phyloP scores from a whole-genome alignment of 2,888 invertebrate species.

The Tachina grossa region DNA sequence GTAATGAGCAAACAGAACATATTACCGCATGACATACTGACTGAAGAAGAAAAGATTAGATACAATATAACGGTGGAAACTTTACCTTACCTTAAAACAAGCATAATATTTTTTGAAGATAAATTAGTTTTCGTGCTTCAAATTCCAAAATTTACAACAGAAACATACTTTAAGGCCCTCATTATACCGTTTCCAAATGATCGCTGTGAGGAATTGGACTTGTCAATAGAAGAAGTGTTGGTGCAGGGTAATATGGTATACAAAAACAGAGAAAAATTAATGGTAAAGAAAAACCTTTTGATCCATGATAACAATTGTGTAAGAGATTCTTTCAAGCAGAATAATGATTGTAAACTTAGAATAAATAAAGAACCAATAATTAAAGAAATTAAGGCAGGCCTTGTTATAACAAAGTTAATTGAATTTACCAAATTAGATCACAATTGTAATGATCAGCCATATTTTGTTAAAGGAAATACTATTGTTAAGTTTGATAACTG shows the following conservation, averaged over 20 bases:
- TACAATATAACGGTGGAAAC: slow-evolving; percentile 28
- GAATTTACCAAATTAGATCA: slow-evolving; percentile 20
- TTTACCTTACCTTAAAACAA: slow-evolving; percentile 30
- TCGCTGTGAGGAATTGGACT: slow-evolving; percentile 13
- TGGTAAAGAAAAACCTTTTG: slow-evolving; percentile 28
- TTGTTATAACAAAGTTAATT: slow-evolving; percentile 21
- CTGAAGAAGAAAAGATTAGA: slow-evolving; percentile 24
- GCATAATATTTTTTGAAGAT: slow-evolving; percentile 32
- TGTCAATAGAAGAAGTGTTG: slow-evolving; percentile 4
- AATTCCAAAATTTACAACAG: slow-evolving; percentile 25
- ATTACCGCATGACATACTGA: slow-evolving; percentile 23
- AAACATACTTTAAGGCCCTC: slow-evolving; percentile 26
- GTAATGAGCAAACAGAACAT: slow-evolving; percentile 12
- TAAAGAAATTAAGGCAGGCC: slow-evolving; percentile 8
- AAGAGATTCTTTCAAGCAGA: slow-evolving; percentile 8
- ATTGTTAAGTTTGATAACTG: slow-evolving; percentile 19
- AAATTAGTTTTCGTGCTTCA: slow-evolving; percentile 29
- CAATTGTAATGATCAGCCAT: slow-evolving; percentile 27
- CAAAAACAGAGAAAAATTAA: slow-evolving; percentile 15
- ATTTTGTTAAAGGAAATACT: slow-evolving; percentile 23
- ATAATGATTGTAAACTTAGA: slow-evolving; percentile 24
- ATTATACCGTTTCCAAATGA: slow-evolving; percentile 29
- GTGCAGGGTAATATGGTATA: slow-evolving; percentile 9
- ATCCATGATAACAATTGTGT: slow-evolving; percentile 25
- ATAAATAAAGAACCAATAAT: slow-evolving; percentile 10